These are phyloP conservation scores for Lagopus muta DNA, from an alignment of 2,113 vertebrate genomes.

Conservation along the genomic window DNA sequence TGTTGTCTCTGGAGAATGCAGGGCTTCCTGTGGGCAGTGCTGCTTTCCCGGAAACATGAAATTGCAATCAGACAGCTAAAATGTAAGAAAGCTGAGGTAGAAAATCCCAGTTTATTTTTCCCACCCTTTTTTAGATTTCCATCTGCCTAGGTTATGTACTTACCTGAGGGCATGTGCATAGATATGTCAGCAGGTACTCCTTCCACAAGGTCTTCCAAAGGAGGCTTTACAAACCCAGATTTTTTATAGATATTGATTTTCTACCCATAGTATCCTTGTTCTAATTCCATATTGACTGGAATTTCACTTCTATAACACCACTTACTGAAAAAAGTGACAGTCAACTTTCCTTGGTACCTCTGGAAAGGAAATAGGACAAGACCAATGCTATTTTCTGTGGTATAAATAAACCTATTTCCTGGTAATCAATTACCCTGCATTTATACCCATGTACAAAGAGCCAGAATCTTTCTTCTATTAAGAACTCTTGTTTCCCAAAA, in stretches of 20 bases:
- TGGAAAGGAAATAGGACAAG: neutral
- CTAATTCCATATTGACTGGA: neutral
- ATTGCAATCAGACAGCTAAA: neutral
- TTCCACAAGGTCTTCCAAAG: neutral
- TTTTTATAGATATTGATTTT: neutral
- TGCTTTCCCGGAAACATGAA: neutral
- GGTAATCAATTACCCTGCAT: fast-evolving
- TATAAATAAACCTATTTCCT: neutral
- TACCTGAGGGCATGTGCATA: neutral
- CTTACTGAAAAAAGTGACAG: neutral
- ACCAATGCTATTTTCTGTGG: neutral
- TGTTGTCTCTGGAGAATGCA: neutral
- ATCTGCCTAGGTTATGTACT: neutral
- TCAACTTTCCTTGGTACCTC: neutral
- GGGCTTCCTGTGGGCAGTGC: fast-evolving
- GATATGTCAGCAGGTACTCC: neutral
- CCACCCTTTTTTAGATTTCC: neutral
- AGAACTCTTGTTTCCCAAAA: neutral
- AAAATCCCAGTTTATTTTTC: neutral
- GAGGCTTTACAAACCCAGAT: neutral
- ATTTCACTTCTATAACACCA: neutral
- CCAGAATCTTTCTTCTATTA: neutral
- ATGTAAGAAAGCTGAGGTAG: neutral
- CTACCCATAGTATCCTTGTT: neutral
- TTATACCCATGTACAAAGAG: neutral